phyloP scores from a whole-genome alignment of 35 echinoderm and acorn worm genomes.

The Stichopus chloronotus region DNA sequence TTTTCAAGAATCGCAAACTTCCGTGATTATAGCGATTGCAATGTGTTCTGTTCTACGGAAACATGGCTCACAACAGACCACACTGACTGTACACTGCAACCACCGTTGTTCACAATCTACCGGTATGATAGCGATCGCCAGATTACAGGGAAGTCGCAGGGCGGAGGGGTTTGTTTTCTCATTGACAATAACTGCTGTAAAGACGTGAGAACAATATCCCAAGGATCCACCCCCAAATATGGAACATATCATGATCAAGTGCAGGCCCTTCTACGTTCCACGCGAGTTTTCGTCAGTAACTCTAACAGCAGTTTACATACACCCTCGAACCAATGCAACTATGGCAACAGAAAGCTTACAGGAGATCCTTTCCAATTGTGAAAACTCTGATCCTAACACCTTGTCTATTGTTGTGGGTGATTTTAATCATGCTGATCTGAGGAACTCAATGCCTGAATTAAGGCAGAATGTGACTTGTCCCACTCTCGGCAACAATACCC shows the following conservation, averaged over 20 bases:
- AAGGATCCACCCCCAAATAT: slow-evolving; percentile 9
- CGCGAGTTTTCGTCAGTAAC: slow-evolving; percentile 25
- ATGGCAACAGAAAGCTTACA: not conserved
- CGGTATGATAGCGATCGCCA: not conserved
- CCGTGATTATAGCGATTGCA: slow-evolving; percentile 45
- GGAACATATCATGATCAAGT: slow-evolving; percentile 35
- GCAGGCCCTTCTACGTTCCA: slow-evolving; percentile 45
- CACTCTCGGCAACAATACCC: not conserved
- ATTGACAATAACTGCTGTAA: slow-evolving; percentile 12
- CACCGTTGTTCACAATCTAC: not conserved
- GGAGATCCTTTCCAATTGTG: not conserved
- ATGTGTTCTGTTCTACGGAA: slow-evolving; percentile 52
- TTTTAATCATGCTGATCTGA: not conserved
- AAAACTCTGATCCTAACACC: not conserved
- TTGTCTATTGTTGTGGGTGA: slow-evolving; percentile 28
- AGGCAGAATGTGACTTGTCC: not conserved
- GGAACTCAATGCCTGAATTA: slow-evolving; percentile 7
- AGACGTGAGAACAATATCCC: slow-evolving; percentile 3
- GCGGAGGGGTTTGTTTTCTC: slow-evolving; percentile 6
- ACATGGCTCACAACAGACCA: slow-evolving; percentile 20
- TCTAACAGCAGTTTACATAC: slow-evolving; percentile 37
- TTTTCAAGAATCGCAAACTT: slow-evolving; percentile 12
- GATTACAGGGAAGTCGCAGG: not conserved
- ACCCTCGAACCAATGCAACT: slow-evolving; percentile 8
- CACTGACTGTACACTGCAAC: not conserved